Evolutionary conservation across 1,140 invertebrate genomes (phyloP).

Genomic region (Drosophila aff.): DNA sequence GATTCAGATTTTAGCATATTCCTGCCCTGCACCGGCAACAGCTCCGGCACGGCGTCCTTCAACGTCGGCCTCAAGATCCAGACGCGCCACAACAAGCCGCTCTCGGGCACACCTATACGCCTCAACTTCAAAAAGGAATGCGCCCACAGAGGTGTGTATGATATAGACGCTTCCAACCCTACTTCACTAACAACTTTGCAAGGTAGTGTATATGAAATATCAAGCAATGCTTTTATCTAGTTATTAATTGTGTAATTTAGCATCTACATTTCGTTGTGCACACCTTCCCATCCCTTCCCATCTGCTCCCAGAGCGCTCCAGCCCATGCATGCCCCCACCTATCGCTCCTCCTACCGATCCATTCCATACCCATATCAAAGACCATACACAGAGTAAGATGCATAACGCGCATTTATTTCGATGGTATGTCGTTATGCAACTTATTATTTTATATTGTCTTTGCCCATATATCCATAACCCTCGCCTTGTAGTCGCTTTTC

Average conservation of each 20-base stretch:
- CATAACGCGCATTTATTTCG: background rate
- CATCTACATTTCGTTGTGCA: conserved; percentile 31
- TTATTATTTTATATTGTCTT: background rate
- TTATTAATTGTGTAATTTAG: conserved; percentile 29
- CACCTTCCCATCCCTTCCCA: background rate
- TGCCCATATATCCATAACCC: background rate
- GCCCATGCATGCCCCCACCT: conserved; percentile 7
- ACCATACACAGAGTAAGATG: background rate
- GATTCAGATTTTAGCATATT: conserved; percentile 94
- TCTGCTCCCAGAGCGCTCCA: background rate
- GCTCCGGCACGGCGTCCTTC: conserved; percentile 94
- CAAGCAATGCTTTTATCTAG: conserved; percentile 75
- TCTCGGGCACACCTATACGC: conserved; percentile 95
- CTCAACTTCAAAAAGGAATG: conserved; percentile 97
- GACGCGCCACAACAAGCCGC: conserved; percentile 89
- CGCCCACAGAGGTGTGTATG: conserved; percentile 94
- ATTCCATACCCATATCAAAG: background rate
- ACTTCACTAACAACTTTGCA: conserved; percentile 85
- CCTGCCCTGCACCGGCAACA: conserved; percentile 95
- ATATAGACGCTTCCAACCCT: conserved; percentile 85
- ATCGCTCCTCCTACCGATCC: background rate
- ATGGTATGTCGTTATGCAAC: background rate
- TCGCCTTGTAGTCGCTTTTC: conserved; percentile 35
- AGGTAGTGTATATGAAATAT: conserved; percentile 85
- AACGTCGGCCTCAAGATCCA: conserved; percentile 95